Base-by-base conservation (phyloP, 2,797 vertebrate genomes). In the Neosalanx taihuensis region DNA sequence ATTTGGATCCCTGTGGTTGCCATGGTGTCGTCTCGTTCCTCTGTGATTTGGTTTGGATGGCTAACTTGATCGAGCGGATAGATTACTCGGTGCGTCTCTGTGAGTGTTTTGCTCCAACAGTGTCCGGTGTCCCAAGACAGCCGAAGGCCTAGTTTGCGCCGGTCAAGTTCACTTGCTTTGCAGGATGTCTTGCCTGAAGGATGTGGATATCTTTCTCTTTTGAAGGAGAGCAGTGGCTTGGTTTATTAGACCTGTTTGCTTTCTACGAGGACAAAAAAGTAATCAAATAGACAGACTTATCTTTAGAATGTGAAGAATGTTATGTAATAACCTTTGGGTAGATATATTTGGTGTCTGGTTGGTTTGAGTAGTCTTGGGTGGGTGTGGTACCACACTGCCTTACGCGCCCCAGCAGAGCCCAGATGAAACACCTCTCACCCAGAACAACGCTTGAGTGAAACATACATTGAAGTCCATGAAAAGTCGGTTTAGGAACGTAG, bases 251-350 rank as follows among this genome's bases (percentile, higher is more conserved):
- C 30, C 0, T 53, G 63, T 76, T 83, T 78, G 68, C 37, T 26
- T 78, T 70, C 67, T 68, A 78, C 72, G 23, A 64, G 61, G 72
- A 72, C 64, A 68, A 74, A 63, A 76, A 80, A 73, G 61, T 29
- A 46, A 76, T 56, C 64, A 51, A 63, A 60, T 51, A 78, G 71
- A 76, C 69, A 4, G 72, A 67, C 69, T 78, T 80, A 78, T 81
- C 77, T 72, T 53, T 57, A 86, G 81, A 79, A 83, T 89, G 74
- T 80, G 31, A 63, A 73, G 77, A 85, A 83, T 85, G 79, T 75
- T 72, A 20, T 73, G 60, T 82, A 74, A 83, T 72, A 69, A 67
- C 56, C 49, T 82, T 71, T 61, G 5, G 9, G 41, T 30, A 18
- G 29, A 66, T 68, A 71, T 68, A 57, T 75, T 78, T 76, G 62